Percentiles rank a stretch among this genome's conserved stretches.
Conservation (phyloP, 2,888 invertebrate genomes). For the Ischnus inquisitorius region DNA sequence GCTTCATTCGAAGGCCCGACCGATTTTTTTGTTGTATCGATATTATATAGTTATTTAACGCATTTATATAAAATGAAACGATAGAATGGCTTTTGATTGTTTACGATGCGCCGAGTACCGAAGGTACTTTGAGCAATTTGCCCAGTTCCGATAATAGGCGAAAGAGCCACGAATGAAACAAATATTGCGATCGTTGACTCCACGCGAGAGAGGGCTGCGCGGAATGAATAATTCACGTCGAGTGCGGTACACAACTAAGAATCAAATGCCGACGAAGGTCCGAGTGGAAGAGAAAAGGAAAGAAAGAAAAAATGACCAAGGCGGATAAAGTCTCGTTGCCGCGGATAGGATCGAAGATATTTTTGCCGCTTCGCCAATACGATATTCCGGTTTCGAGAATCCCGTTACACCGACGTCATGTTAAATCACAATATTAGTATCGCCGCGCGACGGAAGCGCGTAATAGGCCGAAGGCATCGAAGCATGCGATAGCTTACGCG, state of each 20-base stretch:
- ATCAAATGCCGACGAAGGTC: constrained; percentile 32
- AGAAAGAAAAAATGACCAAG: constrained; percentile 20
- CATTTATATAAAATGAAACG: too few species aligned
- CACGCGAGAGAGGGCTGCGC: constrained; percentile 30
- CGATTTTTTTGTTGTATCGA: too few species aligned
- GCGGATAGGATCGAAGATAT: constrained; percentile 48
- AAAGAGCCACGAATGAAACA: background rate
- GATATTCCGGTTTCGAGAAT: constrained; percentile 66
- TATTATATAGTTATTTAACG: too few species aligned
- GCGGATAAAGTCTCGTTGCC: constrained; percentile 9
- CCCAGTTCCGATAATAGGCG: background rate
- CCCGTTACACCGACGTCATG: constrained; percentile 66
- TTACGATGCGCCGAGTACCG: too few species aligned
- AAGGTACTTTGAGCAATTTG: background rate
- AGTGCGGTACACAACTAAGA: background rate
- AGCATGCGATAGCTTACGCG: constrained; percentile 51
- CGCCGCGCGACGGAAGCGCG: constrained; percentile 43
- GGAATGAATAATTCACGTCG: constrained; percentile 46
- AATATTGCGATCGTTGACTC: constrained; percentile 20
- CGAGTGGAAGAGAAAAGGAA: background rate
- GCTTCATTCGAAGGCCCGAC: too few species aligned
- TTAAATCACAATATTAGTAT: constrained; percentile 60
- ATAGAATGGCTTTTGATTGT: too few species aligned
- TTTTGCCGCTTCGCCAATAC: constrained; percentile 45
- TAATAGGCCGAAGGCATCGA: constrained; percentile 46